Evolutionary conservation across 2,888 invertebrate species (phyloP), one percentile per base, ranked within the genome.

Genomic region (Tipula lateralis): DNA sequence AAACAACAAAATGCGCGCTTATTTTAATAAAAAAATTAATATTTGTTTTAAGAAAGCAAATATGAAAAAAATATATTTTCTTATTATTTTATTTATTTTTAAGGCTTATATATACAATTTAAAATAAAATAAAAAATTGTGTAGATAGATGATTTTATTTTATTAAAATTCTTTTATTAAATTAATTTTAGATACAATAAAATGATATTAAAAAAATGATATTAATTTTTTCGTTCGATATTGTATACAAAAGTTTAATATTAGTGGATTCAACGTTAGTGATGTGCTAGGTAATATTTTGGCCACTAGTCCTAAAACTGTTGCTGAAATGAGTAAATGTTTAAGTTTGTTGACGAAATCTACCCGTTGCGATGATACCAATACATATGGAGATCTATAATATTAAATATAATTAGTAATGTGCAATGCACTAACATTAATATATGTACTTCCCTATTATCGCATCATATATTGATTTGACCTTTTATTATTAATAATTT

Each of bases 401-500:
- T n/a, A n/a, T n/a, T n/a, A n/a, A n/a, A n/a, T n/a, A n/a, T 50
- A 7, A 50, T 50, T 50, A 16, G 16, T 16, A 7, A 6, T 16
- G n/a, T 50, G 44, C 44, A 50, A 50, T 50, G 44, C 16, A 50
- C 44, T 19, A 50, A 50, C 4, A 50, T 50, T 16, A 50, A 50
- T 16, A 50, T 3, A 39, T 4, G 32, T 32, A 5, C 0, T 6
- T 16, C 44, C 44, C 44, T 50, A 50, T 36, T 9, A 36, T 36
- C 36, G 36, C 12, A 12, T 12, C 36, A 36, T 19, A 50, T 50
- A 50, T 50, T 50, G 44, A 50, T 50, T 50, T 50, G 44, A 50
- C 44, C 44, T 50, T 50, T 50, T 50, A 50, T 50, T 50, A 50
- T 50, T 36, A 50, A 50, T 50, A 50, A 50, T 50, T 50, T 50